A percentile compares a stretch with the other conserved stretches of the same genome.
Conservation (phyloP, 1,140 invertebrate genomes). For the Helicoverpa armigera region DNA sequence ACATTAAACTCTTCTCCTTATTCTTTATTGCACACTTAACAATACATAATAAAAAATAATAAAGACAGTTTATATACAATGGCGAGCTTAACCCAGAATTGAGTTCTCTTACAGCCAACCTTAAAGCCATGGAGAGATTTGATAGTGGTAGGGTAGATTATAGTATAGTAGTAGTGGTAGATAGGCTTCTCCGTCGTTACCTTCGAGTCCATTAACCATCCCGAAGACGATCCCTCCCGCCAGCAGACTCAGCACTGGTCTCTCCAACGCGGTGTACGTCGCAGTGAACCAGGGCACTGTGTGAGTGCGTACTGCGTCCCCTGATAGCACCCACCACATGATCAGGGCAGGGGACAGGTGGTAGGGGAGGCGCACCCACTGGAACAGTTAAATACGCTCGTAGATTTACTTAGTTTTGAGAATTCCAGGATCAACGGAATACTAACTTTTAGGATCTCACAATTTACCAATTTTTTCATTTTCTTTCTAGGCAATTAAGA, state of each 20-base stretch:
- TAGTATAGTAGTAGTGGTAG: no score
- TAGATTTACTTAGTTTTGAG: background rate
- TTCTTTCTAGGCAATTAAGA: no score
- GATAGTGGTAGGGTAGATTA: no score
- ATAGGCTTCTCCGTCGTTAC: background rate
- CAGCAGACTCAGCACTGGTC: slow-evolving; percentile 31
- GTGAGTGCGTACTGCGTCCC: slow-evolving; percentile 20
- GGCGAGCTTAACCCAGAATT: no score
- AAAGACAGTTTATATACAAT: no score
- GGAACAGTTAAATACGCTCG: background rate
- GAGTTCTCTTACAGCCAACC: no score
- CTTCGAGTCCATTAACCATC: slow-evolving; percentile 41
- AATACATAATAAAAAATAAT: no score
- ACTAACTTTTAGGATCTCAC: no score
- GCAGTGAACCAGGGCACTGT: slow-evolving; percentile 31
- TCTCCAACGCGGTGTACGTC: slow-evolving; percentile 41
- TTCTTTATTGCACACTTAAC: no score
- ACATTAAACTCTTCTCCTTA: no score
- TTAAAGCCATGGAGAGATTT: no score
- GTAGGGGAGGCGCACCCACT: slow-evolving; percentile 34
- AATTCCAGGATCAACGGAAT: background rate
- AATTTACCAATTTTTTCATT: no score
- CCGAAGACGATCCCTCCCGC: slow-evolving; percentile 22
- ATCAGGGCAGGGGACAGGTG: slow-evolving; percentile 23
- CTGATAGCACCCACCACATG: slow-evolving; percentile 39